These are phyloP conservation scores for Tuta absoluta DNA, from an alignment of 2,888 invertebrate species.

Conservation along the genomic window DNA sequence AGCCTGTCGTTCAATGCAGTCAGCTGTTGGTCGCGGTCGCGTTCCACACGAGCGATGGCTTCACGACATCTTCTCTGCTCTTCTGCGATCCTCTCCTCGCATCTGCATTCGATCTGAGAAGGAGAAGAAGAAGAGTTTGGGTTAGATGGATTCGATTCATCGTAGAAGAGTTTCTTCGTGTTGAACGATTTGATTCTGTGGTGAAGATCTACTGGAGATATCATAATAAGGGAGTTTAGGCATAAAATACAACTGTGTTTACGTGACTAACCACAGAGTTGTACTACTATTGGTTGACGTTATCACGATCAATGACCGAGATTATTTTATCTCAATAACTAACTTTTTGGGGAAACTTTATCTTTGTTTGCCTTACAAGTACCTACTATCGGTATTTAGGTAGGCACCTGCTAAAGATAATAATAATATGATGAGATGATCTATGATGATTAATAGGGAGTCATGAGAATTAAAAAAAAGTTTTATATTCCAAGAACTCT, in stretches of 20 bases:
- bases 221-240: not conserved
- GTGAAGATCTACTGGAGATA: slow-evolving; percentile 1
- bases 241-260: slow-evolving; percentile 5
- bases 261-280: not conserved
- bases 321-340: slow-evolving; percentile 10
- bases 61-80: slow-evolving; percentile 94
- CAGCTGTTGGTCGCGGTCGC: slow-evolving; percentile 85
- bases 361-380: slow-evolving; percentile 7
- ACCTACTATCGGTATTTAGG: not conserved
- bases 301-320: slow-evolving; percentile 19
- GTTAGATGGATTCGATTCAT: slow-evolving; percentile 68
- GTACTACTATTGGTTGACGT: slow-evolving; percentile 8
- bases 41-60: slow-evolving; percentile 89
- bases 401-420: not conserved
- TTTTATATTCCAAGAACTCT: too few species aligned
- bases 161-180: slow-evolving; percentile 51
- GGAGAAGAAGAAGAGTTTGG: not conserved
- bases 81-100: slow-evolving; percentile 87
- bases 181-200: slow-evolving; percentile 24
- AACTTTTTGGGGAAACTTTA: not conserved
- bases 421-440: not conserved
- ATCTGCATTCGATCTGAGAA: slow-evolving; percentile 85
- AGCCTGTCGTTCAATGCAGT: slow-evolving; percentile 68
- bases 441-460: not conserved
- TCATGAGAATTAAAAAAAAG: too few species aligned